Percentiles rank a stretch among this genome's conserved stretches.
Evolutionary conservation across 1,140 invertebrate species (phyloP).

Genomic region (Portunus trituberculatus): DNA sequence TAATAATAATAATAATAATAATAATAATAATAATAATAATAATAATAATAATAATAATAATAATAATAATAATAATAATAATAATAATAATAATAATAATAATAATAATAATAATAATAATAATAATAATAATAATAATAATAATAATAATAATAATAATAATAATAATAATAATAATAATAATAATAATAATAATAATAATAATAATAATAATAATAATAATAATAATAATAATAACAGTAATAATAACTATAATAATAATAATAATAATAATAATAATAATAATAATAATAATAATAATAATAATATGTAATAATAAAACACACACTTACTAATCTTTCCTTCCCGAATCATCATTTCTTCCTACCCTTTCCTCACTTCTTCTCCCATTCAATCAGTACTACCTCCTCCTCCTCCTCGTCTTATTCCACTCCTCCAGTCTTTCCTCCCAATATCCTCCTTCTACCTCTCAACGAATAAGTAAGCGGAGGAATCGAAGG

Average conservation of each 20-base stretch:
- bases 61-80: conserved; percentile 19
- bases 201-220: conserved; percentile 41
- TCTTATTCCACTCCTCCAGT: background rate
- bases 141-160: conserved; percentile 38
- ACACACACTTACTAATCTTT: background rate
- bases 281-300: conserved; percentile 41
- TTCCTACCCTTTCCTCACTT: background rate
- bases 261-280: conserved; percentile 41
- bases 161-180: conserved; percentile 43
- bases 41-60: conserved; percentile 26
- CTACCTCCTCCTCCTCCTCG: background rate
- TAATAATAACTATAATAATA: conserved; percentile 30
- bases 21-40: conserved; percentile 26
- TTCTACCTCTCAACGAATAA: background rate
- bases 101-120: conserved; percentile 30
- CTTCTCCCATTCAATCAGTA: background rate
- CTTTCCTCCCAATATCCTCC: background rate
- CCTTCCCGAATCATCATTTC: background rate
- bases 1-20: background rate
- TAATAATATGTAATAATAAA: background rate
- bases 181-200: conserved; percentile 43
- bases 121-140: conserved; percentile 15
- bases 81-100: conserved; percentile 26
- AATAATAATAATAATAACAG: conserved; percentile 25
- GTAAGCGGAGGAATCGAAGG: background rate